These are phyloP conservation scores for Copidosoma floridanum DNA, from an alignment of 1,140 invertebrate species.

Conservation along the genomic window DNA sequence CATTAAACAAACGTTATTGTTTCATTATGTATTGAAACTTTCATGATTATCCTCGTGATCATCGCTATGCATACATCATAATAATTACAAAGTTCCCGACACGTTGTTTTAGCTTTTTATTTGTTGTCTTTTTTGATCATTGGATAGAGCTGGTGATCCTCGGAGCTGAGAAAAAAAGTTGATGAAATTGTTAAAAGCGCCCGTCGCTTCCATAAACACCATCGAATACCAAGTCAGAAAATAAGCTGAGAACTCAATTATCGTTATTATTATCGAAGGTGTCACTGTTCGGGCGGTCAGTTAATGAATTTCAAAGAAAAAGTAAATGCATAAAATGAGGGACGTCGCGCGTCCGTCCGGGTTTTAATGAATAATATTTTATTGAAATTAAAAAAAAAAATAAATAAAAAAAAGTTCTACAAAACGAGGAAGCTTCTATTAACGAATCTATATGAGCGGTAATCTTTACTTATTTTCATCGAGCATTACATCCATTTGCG, in stretches of 20 bases:
- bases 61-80: neutral
- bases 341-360: constrained; percentile 37
- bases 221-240: constrained; percentile 1
- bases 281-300: neutral
- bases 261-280: no score
- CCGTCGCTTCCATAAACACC: no score
- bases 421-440: no score
- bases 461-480: constrained; percentile 37
- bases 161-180: no score
- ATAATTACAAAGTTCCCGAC: neutral
- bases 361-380: constrained; percentile 20
- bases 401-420: constrained; percentile 23
- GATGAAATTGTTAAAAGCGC: no score
- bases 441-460: constrained; percentile 28
- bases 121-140: no score
- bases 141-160: no score
- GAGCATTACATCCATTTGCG: constrained; percentile 32
- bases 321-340: constrained; percentile 30
- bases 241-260: no score
- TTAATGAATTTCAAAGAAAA: constrained; percentile 8
- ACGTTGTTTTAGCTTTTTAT: no score
- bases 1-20: neutral
- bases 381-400: constrained; percentile 23
- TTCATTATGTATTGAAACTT: neutral
- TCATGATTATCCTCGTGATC: neutral